A percentile compares a stretch with the other conserved stretches of the same genome.
Evolutionary conservation across 30 jellyfish, hydroid and myxozoan genomes (phyloP).

Genomic region (Phacellophora camtschatica): DNA sequence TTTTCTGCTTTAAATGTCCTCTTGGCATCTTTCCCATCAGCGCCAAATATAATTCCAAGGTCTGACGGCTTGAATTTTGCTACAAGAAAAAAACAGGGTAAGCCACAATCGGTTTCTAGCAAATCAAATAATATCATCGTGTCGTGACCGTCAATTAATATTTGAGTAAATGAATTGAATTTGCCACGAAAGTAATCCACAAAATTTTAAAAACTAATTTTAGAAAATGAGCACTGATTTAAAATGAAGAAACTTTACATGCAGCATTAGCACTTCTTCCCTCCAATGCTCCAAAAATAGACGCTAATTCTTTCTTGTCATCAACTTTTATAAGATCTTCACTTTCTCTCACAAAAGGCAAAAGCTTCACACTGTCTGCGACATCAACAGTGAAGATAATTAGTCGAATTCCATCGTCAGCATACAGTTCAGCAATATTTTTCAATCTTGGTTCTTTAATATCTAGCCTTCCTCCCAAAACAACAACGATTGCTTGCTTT

Average conservation of each 20-base stretch:
- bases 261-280: conserved; percentile 6
- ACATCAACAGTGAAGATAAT: conserved; percentile 6
- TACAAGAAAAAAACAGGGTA: not conserved
- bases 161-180: too few relatives aligned
- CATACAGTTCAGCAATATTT: not conserved
- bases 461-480: not conserved
- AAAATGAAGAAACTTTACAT: too few relatives aligned
- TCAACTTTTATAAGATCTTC: not conserved
- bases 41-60: conserved; percentile 11
- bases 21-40: not conserved
- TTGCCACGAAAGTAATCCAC: too few relatives aligned
- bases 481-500: conserved; percentile 1
- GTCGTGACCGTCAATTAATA: too few relatives aligned
- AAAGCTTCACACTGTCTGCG: not conserved
- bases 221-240: too few relatives aligned
- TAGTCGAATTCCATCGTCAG: not conserved
- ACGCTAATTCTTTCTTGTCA: not conserved
- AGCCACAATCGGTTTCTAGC: too few relatives aligned
- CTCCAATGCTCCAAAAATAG: not conserved
- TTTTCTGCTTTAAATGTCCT: not conserved
- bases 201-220: too few relatives aligned
- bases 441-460: not conserved
- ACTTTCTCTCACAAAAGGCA: not conserved
- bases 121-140: too few relatives aligned
- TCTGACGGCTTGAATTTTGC: not conserved